Evolutionary conservation across 2,888 invertebrate species (phyloP).

Genomic region (Perizoma flavofasciatum): DNA sequence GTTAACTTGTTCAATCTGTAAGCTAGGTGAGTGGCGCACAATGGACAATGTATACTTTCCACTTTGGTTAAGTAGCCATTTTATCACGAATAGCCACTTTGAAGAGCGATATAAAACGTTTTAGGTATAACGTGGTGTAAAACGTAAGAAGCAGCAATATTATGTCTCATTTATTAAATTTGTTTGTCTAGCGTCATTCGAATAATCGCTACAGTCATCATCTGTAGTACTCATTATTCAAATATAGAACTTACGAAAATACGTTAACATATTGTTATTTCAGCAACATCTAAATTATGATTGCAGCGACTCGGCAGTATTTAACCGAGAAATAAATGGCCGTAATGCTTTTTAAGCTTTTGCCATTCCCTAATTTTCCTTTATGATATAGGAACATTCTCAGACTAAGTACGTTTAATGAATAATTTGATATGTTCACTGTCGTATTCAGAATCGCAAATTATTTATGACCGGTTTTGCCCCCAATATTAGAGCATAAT

Average conservation of each 20-base stretch:
- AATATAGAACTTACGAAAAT: too few species aligned
- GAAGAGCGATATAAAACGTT: constrained; percentile 27
- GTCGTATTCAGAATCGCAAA: too few species aligned
- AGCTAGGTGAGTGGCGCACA: too few species aligned
- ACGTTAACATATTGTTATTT: too few species aligned
- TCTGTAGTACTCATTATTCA: too few species aligned
- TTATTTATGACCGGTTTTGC: too few species aligned
- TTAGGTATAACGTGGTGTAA: constrained; percentile 16
- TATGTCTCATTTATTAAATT: constrained; percentile 29
- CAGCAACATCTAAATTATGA: too few species aligned
- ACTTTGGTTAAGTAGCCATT: constrained; percentile 2
- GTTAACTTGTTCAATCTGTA: too few species aligned
- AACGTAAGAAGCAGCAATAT: constrained; percentile 28
- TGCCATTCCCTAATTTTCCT: constrained; percentile 20
- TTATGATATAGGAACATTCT: constrained; percentile 6
- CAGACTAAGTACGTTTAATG: constrained; percentile 6
- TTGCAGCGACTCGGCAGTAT: background rate
- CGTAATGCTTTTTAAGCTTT: constrained; percentile 15
- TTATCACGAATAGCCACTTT: constrained; percentile 24
- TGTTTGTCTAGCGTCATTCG: constrained; percentile 19
- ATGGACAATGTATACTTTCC: too few species aligned
- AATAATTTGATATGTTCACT: background rate
- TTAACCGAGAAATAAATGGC: background rate
- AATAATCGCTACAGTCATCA: constrained; percentile 7
- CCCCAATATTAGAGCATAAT: too few species aligned